phyloP scores from a whole-genome alignment of 2,888 invertebrate genomes.

The Melieria omissa region DNA sequence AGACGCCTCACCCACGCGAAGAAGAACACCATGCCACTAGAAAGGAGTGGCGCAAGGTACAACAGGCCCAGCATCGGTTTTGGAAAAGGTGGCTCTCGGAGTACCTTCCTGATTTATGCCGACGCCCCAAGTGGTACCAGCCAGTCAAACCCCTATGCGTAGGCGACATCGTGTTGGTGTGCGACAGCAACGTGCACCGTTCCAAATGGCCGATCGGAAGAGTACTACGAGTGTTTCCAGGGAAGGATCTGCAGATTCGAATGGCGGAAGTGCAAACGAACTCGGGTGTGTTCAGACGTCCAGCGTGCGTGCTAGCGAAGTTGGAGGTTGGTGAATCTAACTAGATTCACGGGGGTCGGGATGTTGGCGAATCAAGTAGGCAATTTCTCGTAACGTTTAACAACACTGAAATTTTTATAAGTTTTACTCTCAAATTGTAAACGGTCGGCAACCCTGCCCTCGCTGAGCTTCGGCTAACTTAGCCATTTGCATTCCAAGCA shows the following conservation, averaged over 20 bases:
- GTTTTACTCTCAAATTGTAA: no score
- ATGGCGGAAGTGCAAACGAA: slow-evolving; percentile 20
- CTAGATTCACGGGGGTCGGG: no score
- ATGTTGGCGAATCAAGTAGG: no score
- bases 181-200: slow-evolving; percentile 29
- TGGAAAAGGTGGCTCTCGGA: not conserved
- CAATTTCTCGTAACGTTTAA: no score
- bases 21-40: slow-evolving; percentile 6
- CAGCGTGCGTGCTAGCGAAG: slow-evolving; percentile 25
- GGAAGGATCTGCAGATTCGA: slow-evolving; percentile 26
- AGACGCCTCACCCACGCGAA: slow-evolving; percentile 21
- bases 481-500: no score
- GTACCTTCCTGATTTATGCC: slow-evolving; percentile 30
- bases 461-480: no score
- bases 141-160: slow-evolving; percentile 20
- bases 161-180: slow-evolving; percentile 26
- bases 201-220: slow-evolving; percentile 31
- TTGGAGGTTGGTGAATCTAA: slow-evolving; percentile 25
- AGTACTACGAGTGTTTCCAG: slow-evolving; percentile 20
- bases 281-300: slow-evolving; percentile 21
- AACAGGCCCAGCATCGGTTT: not conserved
- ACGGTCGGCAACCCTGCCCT: no score
- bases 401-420: no score
- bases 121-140: slow-evolving; percentile 29
- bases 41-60: slow-evolving; percentile 15